phyloP scores from a whole-genome alignment of 2,113 vertebrate species.

The Anolis carolinensis region DNA sequence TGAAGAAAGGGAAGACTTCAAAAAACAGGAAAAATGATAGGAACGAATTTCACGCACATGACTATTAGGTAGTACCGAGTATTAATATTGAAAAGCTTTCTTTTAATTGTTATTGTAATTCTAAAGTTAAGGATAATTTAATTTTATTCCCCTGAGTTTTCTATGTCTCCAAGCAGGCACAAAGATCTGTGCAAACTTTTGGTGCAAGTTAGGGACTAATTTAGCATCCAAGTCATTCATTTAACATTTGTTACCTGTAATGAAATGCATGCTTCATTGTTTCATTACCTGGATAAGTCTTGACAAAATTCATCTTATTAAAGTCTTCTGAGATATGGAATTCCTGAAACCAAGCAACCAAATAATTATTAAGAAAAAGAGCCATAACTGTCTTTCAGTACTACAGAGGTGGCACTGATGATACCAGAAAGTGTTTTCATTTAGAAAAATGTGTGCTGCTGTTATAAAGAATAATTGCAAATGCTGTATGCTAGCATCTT shows the following conservation, averaged over 20 bases:
- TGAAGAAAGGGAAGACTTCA: no score
- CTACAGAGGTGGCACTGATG: neutral
- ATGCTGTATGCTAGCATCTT: neutral
- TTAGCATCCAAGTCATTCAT: neutral
- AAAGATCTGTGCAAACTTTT: neutral
- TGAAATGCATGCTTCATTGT: neutral
- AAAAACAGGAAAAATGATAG: no score
- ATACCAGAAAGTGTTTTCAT: neutral
- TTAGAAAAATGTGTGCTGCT: neutral
- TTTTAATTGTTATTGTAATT: neutral
- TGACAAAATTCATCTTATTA: conserved; percentile 98
- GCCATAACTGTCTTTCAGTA: neutral
- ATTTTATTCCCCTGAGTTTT: neutral
- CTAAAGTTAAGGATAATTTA: neutral
- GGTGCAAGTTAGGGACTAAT: neutral
- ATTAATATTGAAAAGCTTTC: neutral
- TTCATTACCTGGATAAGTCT: conserved; percentile 94
- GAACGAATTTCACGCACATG: no score
- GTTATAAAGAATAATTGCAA: neutral
- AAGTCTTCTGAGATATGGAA: conserved; percentile 98
- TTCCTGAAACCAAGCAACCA: conserved; percentile 79
- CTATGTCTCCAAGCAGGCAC: neutral
- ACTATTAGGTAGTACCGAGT: neutral
- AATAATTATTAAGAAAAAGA: conserved; percentile 28
- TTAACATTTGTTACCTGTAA: neutral